Percentiles rank a stretch among this genome's conserved stretches.
Conservation (phyloP, 2,113 vertebrate genomes). For the Polypterus bichir region DNA sequence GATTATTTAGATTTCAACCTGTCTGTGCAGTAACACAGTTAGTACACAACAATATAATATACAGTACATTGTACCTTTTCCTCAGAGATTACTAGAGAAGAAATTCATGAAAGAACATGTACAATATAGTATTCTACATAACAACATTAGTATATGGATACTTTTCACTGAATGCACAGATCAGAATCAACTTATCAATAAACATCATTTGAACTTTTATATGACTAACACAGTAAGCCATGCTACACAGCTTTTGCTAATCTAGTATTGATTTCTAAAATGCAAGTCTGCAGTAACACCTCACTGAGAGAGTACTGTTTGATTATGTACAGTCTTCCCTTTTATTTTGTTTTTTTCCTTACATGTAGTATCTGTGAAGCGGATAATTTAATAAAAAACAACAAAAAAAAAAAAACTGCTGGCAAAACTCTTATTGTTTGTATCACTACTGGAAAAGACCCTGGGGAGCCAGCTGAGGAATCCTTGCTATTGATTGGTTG, state of each 20-base stretch:
- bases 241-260: not conserved
- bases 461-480: constrained; percentile 35
- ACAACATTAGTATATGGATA: too few relatives aligned
- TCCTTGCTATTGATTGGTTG: constrained; percentile 56
- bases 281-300: not conserved
- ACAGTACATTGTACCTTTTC: too few relatives aligned
- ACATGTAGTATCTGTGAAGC: constrained; percentile 13
- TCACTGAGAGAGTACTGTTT: not conserved
- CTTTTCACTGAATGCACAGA: too few relatives aligned
- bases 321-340: not conserved
- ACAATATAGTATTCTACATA: too few relatives aligned
- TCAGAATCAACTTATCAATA: not conserved
- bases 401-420: constrained; percentile 36
- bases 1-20: too few relatives aligned
- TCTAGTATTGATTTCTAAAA: not conserved
- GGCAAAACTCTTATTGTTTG: constrained; percentile 42
- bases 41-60: too few relatives aligned
- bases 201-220: not conserved
- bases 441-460: constrained; percentile 34
- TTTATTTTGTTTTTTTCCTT: constrained; percentile 4
- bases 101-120: too few relatives aligned
- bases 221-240: not conserved
- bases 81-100: too few relatives aligned
- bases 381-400: constrained; percentile 31
- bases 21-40: too few relatives aligned